Base-by-base conservation (phyloP, 2,888 invertebrate genomes). In the Vannuccia rotundouncinata region DNA sequence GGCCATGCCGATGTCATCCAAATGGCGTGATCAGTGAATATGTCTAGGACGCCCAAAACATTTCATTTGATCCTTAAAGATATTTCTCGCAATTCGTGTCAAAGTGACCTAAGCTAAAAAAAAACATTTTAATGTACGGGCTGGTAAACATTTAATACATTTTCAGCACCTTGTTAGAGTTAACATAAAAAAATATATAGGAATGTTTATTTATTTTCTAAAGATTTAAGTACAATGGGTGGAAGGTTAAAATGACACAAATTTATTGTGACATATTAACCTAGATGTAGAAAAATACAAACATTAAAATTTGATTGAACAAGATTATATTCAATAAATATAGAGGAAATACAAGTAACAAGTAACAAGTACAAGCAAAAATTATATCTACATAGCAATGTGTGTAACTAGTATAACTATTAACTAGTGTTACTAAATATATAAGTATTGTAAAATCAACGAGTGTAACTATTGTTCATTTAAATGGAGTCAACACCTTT, bases 291-390 rank as follows among this genome's bases (percentile, higher is more conserved):
- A 17, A 66, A 66, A 66, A 22, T 66, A 66, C 66, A 66, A 66
- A 66, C 13, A 66, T 17, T 66, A 66, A 66, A 66, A 27, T n/a
- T 66, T 66, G 66, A 66, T 66, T 27, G 25, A 22, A 22, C 66
- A 66, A 66, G 66, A 66, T 66, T 22, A 66, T 27, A 17, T 66
- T n/a, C n/a, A n/a, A n/a, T 66, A 66, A 66, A 66, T 66, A n/a
- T 66, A 66, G 66, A n/a, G 66, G 66, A 66, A 66, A 27, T 66
- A 66, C 66, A 66, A 66, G 66, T 66, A 66, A n/a, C n/a, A n/a
- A n/a, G n/a, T n/a, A n/a, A n/a, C n/a, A n/a, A n/a, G n/a, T n/a
- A n/a, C n/a, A n/a, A n/a, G 22, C 5, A 66, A 66, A 17, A 66
- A 66, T 66, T 66, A 27, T 66, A 66, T 22, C 66, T 66, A 66